Base-by-base conservation (phyloP, 2,797 vertebrate species). In the Smutsia temminckii region DNA sequence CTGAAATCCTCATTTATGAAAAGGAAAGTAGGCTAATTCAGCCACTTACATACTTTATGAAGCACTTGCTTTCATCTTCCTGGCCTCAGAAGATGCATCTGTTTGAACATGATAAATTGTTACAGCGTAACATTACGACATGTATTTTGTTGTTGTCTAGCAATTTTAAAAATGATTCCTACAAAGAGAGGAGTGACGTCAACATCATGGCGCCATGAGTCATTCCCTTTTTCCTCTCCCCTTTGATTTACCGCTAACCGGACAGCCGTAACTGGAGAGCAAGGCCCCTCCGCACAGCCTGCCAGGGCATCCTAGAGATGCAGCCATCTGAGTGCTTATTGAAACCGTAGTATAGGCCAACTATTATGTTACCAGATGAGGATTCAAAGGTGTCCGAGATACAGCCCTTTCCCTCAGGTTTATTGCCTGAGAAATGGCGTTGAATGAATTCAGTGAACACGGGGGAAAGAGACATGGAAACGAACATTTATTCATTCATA, bases 1-100 rank as follows among this genome's bases (percentile, higher is more conserved):
- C 85, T 94, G 75, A 87, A 91, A 85, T 72, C 25, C 13, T 93
- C 46, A 85, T 91, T 96, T 94, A 83, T 89, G 85, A 91, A 94
- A 96, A 95, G 83, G 40, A 91, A 95, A 83, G 49, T n/a, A 92
- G 40, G 85, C 89, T 89, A 91, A 93, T 85, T 86, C 59, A 93
- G 40, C 49, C 79, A 94, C 46, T 87, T 80, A 37, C 40, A 57
- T 78, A 72, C 37, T 96, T 93, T 95, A 81, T 63, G 40, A 91
- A 92, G 53, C 61, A 86, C 23, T 42, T 1, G 0, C 71, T 95
- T 89, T 90, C 53, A 95, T 96, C 64, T 74, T 92, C 13, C 69
- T 93, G n/a, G 21, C 66, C 63, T 83, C 89, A 83, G 53, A 96
- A 97, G 93, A 95, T 75, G 1, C 86, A 83, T 96, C 85, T 85